Conservation (phyloP, 1,140 invertebrate genomes). For the Halictus rubicundus region DNA sequence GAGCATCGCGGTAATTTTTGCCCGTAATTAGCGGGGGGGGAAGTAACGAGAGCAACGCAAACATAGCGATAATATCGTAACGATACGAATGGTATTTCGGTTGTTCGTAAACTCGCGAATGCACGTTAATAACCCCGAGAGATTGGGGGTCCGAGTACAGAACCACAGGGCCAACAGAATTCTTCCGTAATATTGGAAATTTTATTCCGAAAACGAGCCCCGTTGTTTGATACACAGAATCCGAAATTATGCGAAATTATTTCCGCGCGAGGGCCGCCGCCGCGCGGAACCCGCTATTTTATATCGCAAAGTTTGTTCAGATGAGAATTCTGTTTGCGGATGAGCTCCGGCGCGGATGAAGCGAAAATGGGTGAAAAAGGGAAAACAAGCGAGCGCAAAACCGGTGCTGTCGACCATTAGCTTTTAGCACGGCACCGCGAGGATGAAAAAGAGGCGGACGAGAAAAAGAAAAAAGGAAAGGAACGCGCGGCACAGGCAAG, state of each 20-base stretch:
- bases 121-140: too few species aligned
- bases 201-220: not conserved
- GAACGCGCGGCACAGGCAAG: slow-evolving; percentile 2
- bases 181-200: not conserved
- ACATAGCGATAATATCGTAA: too few species aligned
- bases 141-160: too few species aligned
- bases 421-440: slow-evolving; percentile 69
- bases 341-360: slow-evolving; percentile 28
- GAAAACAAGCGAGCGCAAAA: slow-evolving; percentile 48
- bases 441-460: slow-evolving; percentile 40
- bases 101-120: too few species aligned
- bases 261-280: not conserved
- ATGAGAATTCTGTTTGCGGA: slow-evolving; percentile 45
- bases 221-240: not conserved
- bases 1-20: too few species aligned
- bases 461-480: not conserved
- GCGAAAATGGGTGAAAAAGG: slow-evolving; percentile 58
- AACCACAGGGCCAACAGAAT: not conserved
- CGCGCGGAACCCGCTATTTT: slow-evolving; percentile 43
- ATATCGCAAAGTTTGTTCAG: slow-evolving; percentile 68
- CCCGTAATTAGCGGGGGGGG: too few species aligned
- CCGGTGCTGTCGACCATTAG: slow-evolving; percentile 63
- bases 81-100: too few species aligned
- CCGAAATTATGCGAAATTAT: slow-evolving; percentile 15
- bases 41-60: too few species aligned